Evolutionary conservation across 2,888 invertebrate species (phyloP), one percentile per base, ranked within the genome.

Genomic region (Brachypalpus laphriformis): DNA sequence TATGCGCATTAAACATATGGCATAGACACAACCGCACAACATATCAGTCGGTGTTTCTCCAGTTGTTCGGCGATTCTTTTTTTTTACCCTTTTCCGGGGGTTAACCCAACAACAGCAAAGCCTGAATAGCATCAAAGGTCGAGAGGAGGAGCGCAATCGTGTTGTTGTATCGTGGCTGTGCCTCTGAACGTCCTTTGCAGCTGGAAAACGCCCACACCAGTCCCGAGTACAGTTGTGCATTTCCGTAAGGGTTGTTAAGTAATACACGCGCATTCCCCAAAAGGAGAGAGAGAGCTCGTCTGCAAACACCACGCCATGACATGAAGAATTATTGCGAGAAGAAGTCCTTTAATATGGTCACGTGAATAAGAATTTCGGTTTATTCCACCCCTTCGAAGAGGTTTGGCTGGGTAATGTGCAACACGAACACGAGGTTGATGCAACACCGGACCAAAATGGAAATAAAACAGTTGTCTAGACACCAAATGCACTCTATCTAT

Each of bases 1-100:
- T 85, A 81, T 85, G 85, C 85, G 85, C 85, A 85, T 45, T 81
- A 76, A 80, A 61, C 85, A 85, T 85, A 81, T 71, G 81, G 37
- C 75, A 81, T 70, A 47, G 74, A 75, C 70, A 70, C 57, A 74
- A 78, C 59, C 37, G 61, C 56, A 61, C 72, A 83, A 22, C 72
- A 74, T 75, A 80, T 66, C 75, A 20, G 45, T 61, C 81, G 56
- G 37, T 65, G 56, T 61, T 83, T 81, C 85, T 59, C 81, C 85
- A 80, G 45, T 63, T 51, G 22, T 63, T 59, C 20, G 40, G 31
- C 11, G 3, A 31, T n/a, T 59, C 18, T 34, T 54, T 68, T 45
- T 68, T 77, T 34, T 2, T 20, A 49, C 57, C 80, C 80, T 72
- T 78, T 83, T 80, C 51, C 70, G 80, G 80, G 82, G 82, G 72